phyloP scores from a whole-genome alignment of 2,888 invertebrate genomes.

The Choreutis nemorana region DNA sequence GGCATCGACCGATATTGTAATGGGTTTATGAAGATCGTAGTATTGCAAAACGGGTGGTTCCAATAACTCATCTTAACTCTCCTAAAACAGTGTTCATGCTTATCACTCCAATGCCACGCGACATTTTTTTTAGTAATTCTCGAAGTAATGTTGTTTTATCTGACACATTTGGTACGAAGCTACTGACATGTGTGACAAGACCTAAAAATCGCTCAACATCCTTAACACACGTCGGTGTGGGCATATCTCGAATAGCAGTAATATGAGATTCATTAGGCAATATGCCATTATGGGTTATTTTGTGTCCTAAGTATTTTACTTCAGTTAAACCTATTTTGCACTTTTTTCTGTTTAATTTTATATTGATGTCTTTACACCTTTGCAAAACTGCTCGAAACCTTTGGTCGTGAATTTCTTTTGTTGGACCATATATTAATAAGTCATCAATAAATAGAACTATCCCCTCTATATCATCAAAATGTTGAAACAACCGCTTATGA shows the following conservation, averaged over 20 bases:
- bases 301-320: slow-evolving; percentile 3
- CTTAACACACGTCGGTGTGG: slow-evolving; percentile 3
- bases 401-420: slow-evolving; percentile 6
- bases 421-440: slow-evolving; percentile 3
- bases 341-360: slow-evolving; percentile 2
- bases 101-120: slow-evolving; percentile 2
- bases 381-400: slow-evolving; percentile 1
- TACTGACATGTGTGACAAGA: slow-evolving; percentile 3
- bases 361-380: slow-evolving; percentile 5
- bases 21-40: slow-evolving; percentile 10
- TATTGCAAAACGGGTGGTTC: slow-evolving; percentile 11
- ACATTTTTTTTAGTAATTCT: slow-evolving; percentile 5
- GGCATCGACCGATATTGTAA: slow-evolving; percentile 9
- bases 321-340: not conserved
- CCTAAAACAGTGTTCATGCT: not conserved
- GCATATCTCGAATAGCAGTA: slow-evolving; percentile 4
- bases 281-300: slow-evolving; percentile 3
- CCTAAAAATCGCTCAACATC: slow-evolving; percentile 5
- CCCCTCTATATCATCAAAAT: slow-evolving; percentile 5
- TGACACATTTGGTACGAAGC: slow-evolving; percentile 2
- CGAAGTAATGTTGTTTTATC: slow-evolving; percentile 2
- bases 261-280: slow-evolving; percentile 2
- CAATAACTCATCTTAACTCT: not conserved
- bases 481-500: slow-evolving; percentile 12
- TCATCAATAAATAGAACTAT: slow-evolving; percentile 6